Conservation (phyloP, 2,113 vertebrate species). For the Eudorcas thomsonii region DNA sequence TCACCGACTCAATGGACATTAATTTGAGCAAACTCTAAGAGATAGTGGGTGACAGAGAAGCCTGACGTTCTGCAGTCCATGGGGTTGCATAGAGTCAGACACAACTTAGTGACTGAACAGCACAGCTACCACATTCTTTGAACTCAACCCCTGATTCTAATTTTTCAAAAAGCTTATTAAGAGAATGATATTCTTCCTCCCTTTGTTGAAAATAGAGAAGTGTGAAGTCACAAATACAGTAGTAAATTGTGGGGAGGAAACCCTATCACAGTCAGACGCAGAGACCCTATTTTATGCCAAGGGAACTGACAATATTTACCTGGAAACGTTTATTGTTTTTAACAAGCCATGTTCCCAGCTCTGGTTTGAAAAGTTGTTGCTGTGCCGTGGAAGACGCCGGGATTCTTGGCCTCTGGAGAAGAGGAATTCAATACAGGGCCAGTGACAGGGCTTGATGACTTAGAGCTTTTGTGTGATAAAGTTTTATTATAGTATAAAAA, state of each 20-base stretch:
- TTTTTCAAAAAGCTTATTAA: not conserved
- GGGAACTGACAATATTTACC: not conserved
- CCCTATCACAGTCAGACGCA: not conserved
- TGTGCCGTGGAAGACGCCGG: accelerated
- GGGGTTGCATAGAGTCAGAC: not conserved
- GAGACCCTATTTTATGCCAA: not conserved
- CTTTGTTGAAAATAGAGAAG: not conserved
- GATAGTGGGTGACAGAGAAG: not conserved
- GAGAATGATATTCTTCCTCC: not conserved
- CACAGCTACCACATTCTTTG: not conserved
- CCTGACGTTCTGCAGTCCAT: not conserved
- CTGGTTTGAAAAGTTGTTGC: not conserved
- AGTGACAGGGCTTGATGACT: not conserved
- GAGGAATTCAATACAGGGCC: not conserved
- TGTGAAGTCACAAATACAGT: not conserved
- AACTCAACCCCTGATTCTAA: not conserved
- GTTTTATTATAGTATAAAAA: not conserved
- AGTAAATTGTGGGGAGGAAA: not conserved
- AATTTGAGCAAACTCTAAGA: not conserved
- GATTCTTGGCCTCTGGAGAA: not conserved
- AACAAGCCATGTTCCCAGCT: not conserved
- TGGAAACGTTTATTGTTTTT: not conserved
- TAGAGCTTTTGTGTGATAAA: not conserved
- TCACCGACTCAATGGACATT: not conserved
- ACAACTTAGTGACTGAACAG: not conserved